Evolutionary conservation across 2,797 vertebrate species (phyloP).

Genomic region (Margarornis squamiger): DNA sequence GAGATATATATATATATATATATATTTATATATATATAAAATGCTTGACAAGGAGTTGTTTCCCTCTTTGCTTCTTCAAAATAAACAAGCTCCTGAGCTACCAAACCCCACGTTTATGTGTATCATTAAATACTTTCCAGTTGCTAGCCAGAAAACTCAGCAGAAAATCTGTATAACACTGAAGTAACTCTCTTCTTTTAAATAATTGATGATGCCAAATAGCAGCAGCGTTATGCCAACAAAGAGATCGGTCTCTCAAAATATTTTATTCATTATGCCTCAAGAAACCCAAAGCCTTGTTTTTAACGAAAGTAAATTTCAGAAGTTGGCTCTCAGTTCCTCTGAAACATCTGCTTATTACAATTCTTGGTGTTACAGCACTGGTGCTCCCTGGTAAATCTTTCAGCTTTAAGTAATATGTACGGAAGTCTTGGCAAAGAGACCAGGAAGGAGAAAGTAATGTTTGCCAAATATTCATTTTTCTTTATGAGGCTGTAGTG

Average conservation of each 20-base stretch:
- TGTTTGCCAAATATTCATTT: conserved; percentile 23
- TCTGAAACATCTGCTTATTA: conserved; percentile 70
- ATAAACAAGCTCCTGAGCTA: conserved; percentile 30
- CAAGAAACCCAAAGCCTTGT: conserved; percentile 34
- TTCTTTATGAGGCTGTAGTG: background rate
- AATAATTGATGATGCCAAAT: conserved; percentile 66
- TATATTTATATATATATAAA: background rate
- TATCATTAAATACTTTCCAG: conserved; percentile 49
- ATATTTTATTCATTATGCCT: conserved; percentile 64
- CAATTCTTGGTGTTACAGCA: conserved; percentile 33
- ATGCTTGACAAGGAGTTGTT: background rate
- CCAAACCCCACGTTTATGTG: background rate
- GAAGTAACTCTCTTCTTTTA: conserved; percentile 38
- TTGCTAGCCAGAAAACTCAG: conserved; percentile 44
- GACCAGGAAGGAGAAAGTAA: background rate
- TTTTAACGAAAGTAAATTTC: conserved; percentile 15
- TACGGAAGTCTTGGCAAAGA: conserved; percentile 59
- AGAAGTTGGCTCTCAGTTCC: conserved; percentile 9
- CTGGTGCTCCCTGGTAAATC: conserved; percentile 48
- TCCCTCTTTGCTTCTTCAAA: conserved; percentile 2
- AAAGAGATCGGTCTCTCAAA: conserved; percentile 51
- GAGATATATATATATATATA: too few relatives aligned
- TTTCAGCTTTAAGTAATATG: conserved; percentile 58
- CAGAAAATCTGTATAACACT: conserved; percentile 54
- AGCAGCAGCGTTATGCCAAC: conserved; percentile 52